A percentile compares a stretch with the other conserved stretches of the same genome.
phyloP scores from a whole-genome alignment of 2,113 vertebrate species.

The Elaphurus davidianus region DNA sequence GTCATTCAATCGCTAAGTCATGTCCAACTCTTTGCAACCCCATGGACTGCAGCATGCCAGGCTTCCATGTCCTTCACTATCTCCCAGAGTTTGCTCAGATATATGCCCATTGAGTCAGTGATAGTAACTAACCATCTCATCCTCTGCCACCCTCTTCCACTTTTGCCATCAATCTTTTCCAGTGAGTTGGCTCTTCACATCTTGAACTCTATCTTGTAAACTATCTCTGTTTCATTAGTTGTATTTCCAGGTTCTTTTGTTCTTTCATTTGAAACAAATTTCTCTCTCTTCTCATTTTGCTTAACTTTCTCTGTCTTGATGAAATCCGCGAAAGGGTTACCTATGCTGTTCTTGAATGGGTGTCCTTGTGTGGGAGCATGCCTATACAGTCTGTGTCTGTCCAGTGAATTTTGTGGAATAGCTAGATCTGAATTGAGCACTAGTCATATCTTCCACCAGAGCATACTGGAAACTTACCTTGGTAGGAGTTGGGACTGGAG shows the following conservation, averaged over 20 bases:
- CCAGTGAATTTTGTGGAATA: neutral
- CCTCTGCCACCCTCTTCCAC: neutral
- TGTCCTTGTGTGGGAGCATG: neutral
- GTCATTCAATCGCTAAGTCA: neutral
- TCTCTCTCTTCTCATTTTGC: neutral
- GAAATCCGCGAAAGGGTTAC: neutral
- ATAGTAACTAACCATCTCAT: neutral
- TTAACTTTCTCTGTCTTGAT: neutral
- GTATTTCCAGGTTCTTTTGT: neutral
- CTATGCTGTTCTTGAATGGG: neutral
- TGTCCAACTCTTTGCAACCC: neutral
- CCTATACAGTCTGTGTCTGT: neutral
- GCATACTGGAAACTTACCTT: neutral
- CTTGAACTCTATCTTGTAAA: neutral
- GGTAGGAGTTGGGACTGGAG: neutral
- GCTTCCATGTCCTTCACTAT: neutral
- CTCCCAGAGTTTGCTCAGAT: neutral
- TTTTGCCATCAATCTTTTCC: neutral
- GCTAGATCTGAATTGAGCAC: neutral
- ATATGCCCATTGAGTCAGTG: neutral
- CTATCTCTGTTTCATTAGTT: neutral
- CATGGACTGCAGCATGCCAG: neutral
- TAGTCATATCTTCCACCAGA: neutral
- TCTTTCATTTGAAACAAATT: neutral
- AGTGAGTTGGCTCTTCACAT: neutral